Conservation (phyloP, 2,113 vertebrate genomes). For the Empidonax alnorum region DNA sequence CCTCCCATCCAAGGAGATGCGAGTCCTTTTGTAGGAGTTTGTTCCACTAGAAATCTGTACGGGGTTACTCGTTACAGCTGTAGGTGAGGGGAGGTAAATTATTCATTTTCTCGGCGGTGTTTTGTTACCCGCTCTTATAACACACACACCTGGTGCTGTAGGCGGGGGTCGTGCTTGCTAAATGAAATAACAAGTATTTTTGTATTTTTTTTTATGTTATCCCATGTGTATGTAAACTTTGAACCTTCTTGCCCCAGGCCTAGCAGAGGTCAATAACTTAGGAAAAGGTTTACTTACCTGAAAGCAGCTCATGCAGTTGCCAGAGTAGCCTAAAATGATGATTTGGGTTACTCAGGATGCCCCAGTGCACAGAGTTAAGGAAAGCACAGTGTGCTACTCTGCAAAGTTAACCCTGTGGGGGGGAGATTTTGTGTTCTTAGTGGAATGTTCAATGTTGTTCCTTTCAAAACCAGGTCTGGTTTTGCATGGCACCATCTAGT, state of each 20-base stretch:
- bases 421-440: background rate
- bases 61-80: background rate
- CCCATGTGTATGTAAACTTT: background rate
- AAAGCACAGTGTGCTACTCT: background rate
- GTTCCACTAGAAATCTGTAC: background rate
- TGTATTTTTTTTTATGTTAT: background rate
- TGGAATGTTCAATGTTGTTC: background rate
- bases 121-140: background rate
- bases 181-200: background rate
- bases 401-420: background rate
- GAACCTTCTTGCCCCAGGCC: background rate
- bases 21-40: background rate
- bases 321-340: background rate
- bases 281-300: background rate
- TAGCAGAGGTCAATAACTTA: background rate
- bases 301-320: background rate
- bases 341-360: background rate
- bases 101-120: background rate
- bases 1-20: background rate
- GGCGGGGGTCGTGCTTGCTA: background rate
- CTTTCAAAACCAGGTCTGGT: background rate
- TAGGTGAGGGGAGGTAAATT: background rate
- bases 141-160: background rate
- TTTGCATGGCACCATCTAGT: background rate
- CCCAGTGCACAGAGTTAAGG: background rate